These are phyloP conservation scores for Eristalis tenax DNA, from an alignment of 2,888 invertebrate genomes.

Conservation along the genomic window DNA sequence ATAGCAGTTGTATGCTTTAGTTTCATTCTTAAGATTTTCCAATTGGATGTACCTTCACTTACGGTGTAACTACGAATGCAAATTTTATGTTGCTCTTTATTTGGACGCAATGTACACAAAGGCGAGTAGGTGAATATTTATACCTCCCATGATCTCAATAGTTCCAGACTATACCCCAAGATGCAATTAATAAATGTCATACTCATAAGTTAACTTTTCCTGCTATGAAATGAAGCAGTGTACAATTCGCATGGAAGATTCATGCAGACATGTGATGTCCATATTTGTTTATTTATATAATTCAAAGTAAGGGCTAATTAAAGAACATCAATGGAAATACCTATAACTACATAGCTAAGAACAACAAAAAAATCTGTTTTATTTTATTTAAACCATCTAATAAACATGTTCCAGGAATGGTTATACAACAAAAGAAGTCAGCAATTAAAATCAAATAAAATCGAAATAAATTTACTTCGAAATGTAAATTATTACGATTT, in stretches of 20 bases:
- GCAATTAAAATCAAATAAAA: conserved; percentile 82
- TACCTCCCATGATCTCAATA: conserved; percentile 61
- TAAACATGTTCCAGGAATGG: conserved; percentile 33
- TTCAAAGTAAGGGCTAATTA: not conserved
- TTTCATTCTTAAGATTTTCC: conserved; percentile 47
- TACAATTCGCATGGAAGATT: not conserved
- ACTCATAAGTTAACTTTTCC: conserved; percentile 50
- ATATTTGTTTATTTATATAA: not conserved
- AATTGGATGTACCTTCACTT: conserved; percentile 44
- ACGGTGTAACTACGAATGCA: conserved; percentile 31
- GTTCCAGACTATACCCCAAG: conserved; percentile 50
- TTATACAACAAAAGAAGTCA: conserved; percentile 47
- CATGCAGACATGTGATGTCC: not conserved
- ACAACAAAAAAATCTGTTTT: not conserved
- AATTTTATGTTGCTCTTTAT: conserved; percentile 54
- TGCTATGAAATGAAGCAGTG: conserved; percentile 53
- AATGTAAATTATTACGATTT: conserved; percentile 78
- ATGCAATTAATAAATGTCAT: conserved; percentile 68
- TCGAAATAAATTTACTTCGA: conserved; percentile 81
- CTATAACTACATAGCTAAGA: not conserved
- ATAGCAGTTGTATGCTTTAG: conserved; percentile 27
- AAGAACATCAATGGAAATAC: not conserved
- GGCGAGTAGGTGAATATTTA: conserved; percentile 59
- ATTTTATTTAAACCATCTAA: not conserved
- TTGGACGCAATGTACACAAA: conserved; percentile 45